Conservation (phyloP, 2,797 vertebrate species). For the Pempheris klunzingeri region DNA sequence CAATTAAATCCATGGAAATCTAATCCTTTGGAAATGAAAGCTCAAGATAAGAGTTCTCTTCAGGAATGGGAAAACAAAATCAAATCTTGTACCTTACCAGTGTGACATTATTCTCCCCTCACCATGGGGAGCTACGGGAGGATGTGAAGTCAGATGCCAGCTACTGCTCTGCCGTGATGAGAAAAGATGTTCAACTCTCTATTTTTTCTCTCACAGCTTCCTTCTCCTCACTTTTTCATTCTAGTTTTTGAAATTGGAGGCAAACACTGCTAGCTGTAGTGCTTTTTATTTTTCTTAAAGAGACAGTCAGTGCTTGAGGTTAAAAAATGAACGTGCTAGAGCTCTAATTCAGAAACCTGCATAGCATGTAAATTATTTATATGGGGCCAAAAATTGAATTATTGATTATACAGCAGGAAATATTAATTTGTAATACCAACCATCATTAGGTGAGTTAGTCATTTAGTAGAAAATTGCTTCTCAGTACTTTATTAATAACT, state of each 20-base stretch:
- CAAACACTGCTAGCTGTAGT: constrained; percentile 1
- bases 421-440: not conserved
- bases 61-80: constrained; percentile 55
- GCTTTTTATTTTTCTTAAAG: constrained; percentile 10
- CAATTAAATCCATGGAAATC: constrained; percentile 60
- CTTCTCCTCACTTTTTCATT: constrained; percentile 12
- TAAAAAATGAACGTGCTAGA: not conserved
- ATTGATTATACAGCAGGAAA: not conserved
- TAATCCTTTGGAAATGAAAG: constrained; percentile 73
- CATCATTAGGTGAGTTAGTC: not conserved
- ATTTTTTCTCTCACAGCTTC: constrained; percentile 16
- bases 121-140: constrained; percentile 28
- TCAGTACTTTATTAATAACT: not conserved
- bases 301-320: constrained; percentile 8
- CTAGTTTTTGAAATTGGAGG: constrained; percentile 18
- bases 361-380: not conserved
- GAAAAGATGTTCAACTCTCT: constrained; percentile 8
- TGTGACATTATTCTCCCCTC: constrained; percentile 35
- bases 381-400: not conserved
- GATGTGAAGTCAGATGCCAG: constrained; percentile 8
- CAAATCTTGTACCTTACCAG: constrained; percentile 42
- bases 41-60: constrained; percentile 34
- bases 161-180: constrained; percentile 12
- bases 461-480: not conserved
- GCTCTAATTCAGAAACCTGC: not conserved